Evolutionary conservation across 2,888 invertebrate genomes (phyloP).

Genomic region (Pyrgus malvae): DNA sequence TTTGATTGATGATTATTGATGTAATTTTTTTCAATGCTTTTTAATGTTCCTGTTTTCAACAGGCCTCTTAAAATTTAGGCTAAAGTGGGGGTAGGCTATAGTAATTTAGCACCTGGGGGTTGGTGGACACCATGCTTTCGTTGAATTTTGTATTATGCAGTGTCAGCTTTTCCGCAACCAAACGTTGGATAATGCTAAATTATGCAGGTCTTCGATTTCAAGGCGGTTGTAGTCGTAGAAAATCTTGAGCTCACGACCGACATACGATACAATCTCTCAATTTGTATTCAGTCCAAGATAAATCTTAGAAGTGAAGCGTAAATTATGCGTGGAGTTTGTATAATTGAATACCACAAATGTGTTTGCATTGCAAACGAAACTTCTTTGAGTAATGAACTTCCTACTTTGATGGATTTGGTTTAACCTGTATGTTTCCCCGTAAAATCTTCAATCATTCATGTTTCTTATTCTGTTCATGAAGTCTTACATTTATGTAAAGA

Average conservation of each 20-base stretch:
- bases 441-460: not conserved
- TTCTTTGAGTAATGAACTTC: not conserved
- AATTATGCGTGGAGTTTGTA: slow-evolving; percentile 9
- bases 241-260: slow-evolving; percentile 11
- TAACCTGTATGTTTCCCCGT: not conserved
- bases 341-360: slow-evolving; percentile 7
- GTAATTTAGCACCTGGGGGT: no score
- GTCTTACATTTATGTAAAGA: no score
- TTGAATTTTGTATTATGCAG: no score
- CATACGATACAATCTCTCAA: slow-evolving; percentile 13
- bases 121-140: no score
- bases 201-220: not conserved
- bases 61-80: no score
- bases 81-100: no score
- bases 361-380: slow-evolving; percentile 1
- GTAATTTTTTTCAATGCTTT: no score
- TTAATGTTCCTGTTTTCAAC: no score
- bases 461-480: no score
- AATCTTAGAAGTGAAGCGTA: slow-evolving; percentile 8
- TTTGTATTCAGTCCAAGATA: slow-evolving; percentile 20
- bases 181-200: not conserved
- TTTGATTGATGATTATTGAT: no score
- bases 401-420: not conserved
- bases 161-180: no score
- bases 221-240: not conserved